Conservation (phyloP, 2,797 vertebrate genomes). For the Manis javanica region DNA sequence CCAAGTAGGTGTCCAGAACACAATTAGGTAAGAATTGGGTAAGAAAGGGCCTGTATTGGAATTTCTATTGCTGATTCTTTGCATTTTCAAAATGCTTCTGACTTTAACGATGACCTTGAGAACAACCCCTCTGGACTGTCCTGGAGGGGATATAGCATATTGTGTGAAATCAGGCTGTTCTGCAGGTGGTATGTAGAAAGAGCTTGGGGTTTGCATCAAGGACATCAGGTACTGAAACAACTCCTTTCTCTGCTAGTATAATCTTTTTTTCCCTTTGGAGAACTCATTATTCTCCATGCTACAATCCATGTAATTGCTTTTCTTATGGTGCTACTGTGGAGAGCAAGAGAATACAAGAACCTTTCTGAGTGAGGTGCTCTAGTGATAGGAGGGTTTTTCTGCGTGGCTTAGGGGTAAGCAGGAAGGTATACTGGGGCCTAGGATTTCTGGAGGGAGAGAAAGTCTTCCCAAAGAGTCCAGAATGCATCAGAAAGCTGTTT, state of each 20-base stretch:
- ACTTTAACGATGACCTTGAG: not conserved
- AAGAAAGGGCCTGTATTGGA: accelerated
- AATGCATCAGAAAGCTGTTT: not conserved
- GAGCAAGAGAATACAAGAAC: not conserved
- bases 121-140: not conserved
- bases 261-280: not conserved
- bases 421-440: accelerated
- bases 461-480: not conserved
- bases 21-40: not conserved
- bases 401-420: not conserved
- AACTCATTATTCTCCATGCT: not conserved
- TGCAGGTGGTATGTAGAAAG: not conserved
- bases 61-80: not conserved
- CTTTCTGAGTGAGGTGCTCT: not conserved
- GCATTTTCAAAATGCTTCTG: not conserved
- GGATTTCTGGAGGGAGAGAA: not conserved
- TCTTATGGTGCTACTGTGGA: not conserved
- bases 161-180: no score
- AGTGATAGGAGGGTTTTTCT: not conserved
- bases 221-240: not conserved
- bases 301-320: not conserved
- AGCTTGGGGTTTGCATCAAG: not conserved
- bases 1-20: not conserved
- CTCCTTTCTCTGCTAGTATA: not conserved
- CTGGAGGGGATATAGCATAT: not conserved